Evolutionary conservation across 2,797 vertebrate genomes (phyloP), one percentile per base, ranked within the genome.

Genomic region (Gallirallus australis): DNA sequence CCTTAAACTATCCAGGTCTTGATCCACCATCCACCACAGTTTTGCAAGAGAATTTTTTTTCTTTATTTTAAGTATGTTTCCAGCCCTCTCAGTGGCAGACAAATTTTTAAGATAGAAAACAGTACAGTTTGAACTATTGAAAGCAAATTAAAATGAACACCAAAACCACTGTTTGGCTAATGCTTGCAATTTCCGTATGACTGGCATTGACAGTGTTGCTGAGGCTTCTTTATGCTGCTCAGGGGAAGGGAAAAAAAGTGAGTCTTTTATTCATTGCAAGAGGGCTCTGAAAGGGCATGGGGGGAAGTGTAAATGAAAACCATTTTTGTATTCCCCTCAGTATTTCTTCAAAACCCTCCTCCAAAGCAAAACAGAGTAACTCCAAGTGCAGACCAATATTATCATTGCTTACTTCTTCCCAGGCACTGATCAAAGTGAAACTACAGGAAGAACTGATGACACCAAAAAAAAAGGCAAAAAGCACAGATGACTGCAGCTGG

Each of bases 351-450:
- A 85, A 93, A 48, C 14, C 15, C 19, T 78, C 33, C 65, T 81
- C 42, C 65, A 83, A 83, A 79, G 27, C 69, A 88, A 91, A 96
- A 60, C 28, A 78, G 28, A 18, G 18, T 45, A 91, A 78, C 28
- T 76, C 60, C 54, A 90, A 93, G 42, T 65, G 56, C 61, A 2
- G 3, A 63, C 59, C 89, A 91, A 40, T 56, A 72, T 39, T 48
- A 37, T 27, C 21, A 60, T 17, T 77, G 35, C 90, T 96, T 95
- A 80, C 63, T 84, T 52, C 70, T 89, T 86, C 82, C 47, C 59
- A 70, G 75, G 73, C 40, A 42, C 47, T 61, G 73, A 95, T 90
- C 94, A 91, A 93, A 95, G 86, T 24, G 47, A 92, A 97, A 81
- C 76, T 89, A 52, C 84, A 85, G 53, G 65, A 61, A 65, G 23